These are phyloP conservation scores for Megalurothrips usitatus DNA, from an alignment of 2,888 invertebrate genomes.

Conservation along the genomic window DNA sequence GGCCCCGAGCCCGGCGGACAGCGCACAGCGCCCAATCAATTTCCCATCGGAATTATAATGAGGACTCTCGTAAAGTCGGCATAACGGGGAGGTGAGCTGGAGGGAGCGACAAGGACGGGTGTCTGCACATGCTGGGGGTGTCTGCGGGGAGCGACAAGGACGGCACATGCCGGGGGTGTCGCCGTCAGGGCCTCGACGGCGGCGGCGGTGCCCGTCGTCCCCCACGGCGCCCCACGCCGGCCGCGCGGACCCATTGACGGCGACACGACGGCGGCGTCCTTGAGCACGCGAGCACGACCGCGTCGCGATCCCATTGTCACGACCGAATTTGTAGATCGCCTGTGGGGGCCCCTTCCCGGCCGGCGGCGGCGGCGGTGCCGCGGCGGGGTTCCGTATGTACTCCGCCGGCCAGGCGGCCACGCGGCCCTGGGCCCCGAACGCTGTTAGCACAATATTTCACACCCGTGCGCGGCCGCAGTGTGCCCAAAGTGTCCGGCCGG, in stretches of 20 bases:
- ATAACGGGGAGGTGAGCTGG: no score
- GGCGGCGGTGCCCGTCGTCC: no score
- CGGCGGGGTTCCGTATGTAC: background rate
- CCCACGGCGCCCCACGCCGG: no score
- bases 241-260: no score
- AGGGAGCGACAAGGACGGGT: no score
- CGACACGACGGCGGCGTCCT: no score
- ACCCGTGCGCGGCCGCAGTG: background rate
- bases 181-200: no score
- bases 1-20: background rate
- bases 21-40: background rate
- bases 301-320: background rate
- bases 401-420: background rate
- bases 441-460: slow-evolving; percentile 23
- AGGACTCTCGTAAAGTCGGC: background rate
- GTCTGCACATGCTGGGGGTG: no score
- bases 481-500: background rate
- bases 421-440: background rate
- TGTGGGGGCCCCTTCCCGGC: background rate
- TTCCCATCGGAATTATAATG: background rate
- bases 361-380: background rate
- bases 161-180: no score
- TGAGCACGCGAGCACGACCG: background rate
- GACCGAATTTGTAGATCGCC: background rate
- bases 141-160: no score